Percentiles rank a stretch among this genome's conserved stretches.
Evolutionary conservation across 2,113 vertebrate genomes (phyloP).

Genomic region (Xiphophorus maculatus): DNA sequence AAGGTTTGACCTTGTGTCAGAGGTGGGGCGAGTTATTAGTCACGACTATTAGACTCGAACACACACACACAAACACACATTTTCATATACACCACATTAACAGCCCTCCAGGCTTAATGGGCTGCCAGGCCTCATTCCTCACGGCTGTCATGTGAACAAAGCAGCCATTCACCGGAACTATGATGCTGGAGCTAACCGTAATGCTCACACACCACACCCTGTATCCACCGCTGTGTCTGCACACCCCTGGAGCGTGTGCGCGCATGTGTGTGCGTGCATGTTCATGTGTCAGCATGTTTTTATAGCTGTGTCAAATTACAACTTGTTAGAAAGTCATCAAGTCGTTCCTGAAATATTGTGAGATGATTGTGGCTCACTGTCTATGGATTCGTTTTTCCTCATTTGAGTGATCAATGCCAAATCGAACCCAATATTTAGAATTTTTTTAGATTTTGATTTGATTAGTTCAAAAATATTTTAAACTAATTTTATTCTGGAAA

Average conservation of each 20-base stretch:
- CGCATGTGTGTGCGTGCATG: slow-evolving; percentile 29
- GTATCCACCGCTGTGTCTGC: slow-evolving; percentile 52
- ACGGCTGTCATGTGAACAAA: slow-evolving; percentile 81
- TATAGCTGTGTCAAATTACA: slow-evolving; percentile 72
- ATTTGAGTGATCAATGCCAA: background rate
- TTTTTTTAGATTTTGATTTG: too few relatives aligned
- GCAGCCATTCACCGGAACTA: slow-evolving; percentile 80
- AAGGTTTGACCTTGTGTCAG: slow-evolving; percentile 77
- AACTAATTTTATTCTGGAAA: background rate
- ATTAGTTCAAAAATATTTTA: too few relatives aligned
- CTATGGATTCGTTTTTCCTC: background rate
- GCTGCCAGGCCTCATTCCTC: slow-evolving; percentile 78
- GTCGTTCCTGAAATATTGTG: slow-evolving; percentile 56
- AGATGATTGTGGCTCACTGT: slow-evolving; percentile 27
- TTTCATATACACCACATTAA: slow-evolving; percentile 64
- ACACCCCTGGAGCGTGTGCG: slow-evolving; percentile 38
- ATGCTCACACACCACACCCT: slow-evolving; percentile 79
- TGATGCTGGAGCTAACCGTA: slow-evolving; percentile 73
- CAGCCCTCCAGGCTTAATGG: slow-evolving; percentile 74
- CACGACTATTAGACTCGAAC: slow-evolving; percentile 73
- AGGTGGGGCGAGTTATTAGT: slow-evolving; percentile 77
- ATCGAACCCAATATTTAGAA: background rate
- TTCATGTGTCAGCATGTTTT: slow-evolving; percentile 64
- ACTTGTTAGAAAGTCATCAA: slow-evolving; percentile 73
- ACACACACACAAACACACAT: slow-evolving; percentile 45